These are phyloP conservation scores for Leptinotarsa peninsularis DNA, from an alignment of 2,888 invertebrate species.

Conservation along the genomic window DNA sequence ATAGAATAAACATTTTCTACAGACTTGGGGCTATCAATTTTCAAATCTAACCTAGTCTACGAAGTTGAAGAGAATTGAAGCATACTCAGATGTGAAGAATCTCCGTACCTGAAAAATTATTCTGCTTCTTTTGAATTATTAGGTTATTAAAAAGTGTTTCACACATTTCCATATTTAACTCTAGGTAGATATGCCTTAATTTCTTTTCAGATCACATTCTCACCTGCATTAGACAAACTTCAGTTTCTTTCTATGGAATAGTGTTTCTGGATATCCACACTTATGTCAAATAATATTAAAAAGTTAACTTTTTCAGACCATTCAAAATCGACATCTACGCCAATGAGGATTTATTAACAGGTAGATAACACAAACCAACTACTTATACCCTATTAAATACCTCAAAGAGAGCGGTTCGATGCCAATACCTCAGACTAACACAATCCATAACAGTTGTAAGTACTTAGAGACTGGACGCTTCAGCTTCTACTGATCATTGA, in stretches of 20 bases:
- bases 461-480: conserved; percentile 7
- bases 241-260: not conserved
- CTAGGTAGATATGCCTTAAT: too few species aligned
- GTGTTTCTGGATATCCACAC: not conserved
- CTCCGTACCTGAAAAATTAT: too few species aligned
- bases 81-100: too few species aligned
- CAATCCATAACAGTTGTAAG: conserved; percentile 29
- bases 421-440: conserved; percentile 29
- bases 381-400: conserved; percentile 38
- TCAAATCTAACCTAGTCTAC: too few species aligned
- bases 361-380: conserved; percentile 40
- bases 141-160: too few species aligned
- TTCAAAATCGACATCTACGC: conserved; percentile 19
- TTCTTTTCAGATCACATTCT: not conserved
- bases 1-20: too few species aligned
- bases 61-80: too few species aligned
- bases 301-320: not conserved
- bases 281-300: too few species aligned
- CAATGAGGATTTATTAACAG: conserved; percentile 38
- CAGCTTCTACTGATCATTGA: conserved; percentile 22
- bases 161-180: too few species aligned
- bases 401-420: conserved; percentile 31
- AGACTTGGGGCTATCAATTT: too few species aligned
- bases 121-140: too few species aligned
- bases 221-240: not conserved